Evolutionary conservation across 2,797 vertebrate species (phyloP).

Genomic region (Euthynnus affinis): DNA sequence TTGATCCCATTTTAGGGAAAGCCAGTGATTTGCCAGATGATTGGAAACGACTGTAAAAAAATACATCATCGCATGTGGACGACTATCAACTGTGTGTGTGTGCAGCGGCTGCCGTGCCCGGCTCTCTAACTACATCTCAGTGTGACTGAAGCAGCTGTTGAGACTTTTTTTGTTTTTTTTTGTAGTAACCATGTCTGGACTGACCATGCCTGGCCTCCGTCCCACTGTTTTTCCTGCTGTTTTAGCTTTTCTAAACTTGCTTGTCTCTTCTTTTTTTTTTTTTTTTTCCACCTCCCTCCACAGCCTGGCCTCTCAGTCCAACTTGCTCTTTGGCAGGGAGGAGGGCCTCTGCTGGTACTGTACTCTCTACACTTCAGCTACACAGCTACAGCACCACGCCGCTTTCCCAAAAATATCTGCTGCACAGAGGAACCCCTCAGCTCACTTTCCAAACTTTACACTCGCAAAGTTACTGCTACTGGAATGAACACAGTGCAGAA

Average conservation of each 20-base stretch:
- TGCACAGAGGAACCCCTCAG: conserved; percentile 22
- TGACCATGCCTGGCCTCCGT: conserved; percentile 36
- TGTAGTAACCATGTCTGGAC: conserved; percentile 34
- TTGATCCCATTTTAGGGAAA: conserved; percentile 17
- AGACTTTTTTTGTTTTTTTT: conserved; percentile 2
- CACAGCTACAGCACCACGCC: conserved; percentile 40
- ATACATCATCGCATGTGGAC: conserved; percentile 32
- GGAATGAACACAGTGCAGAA: not conserved
- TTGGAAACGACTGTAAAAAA: conserved; percentile 23
- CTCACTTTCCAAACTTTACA: not conserved
- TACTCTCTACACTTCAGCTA: conserved; percentile 67
- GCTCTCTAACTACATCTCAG: conserved; percentile 32
- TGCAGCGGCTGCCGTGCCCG: not conserved
- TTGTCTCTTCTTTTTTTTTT: conserved; percentile 62
- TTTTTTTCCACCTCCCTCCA: conserved; percentile 71
- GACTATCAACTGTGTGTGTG: conserved; percentile 24
- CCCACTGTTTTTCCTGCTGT: conserved; percentile 59
- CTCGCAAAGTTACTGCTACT: not conserved
- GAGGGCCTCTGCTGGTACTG: conserved; percentile 86
- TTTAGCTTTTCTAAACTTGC: conserved; percentile 68
- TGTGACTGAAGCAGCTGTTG: conserved; percentile 54
- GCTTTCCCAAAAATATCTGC: conserved; percentile 63
- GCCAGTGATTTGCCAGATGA: not conserved
- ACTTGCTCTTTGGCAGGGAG: conserved; percentile 87
- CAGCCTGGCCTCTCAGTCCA: conserved; percentile 87